Base-by-base conservation (phyloP, 1,140 invertebrate species). In the Gryon sp. region DNA sequence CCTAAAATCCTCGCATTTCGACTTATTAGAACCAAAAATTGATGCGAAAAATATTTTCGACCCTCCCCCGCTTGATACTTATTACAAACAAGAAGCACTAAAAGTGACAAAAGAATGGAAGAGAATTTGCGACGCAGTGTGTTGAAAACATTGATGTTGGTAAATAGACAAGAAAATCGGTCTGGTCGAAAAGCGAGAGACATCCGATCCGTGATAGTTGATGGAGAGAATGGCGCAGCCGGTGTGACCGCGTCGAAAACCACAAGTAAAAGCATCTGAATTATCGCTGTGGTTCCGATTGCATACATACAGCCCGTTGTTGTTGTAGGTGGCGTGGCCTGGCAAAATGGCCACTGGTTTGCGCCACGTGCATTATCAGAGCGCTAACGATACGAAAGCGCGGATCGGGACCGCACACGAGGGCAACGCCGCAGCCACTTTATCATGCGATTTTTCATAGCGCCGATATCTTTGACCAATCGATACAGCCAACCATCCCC, bases 201-300 rank as follows among this genome's bases (percentile, higher is more conserved):
- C 24, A 76, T n/a, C 45, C 24, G 55, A 68, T 62, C 48, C 48
- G 28, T n/a, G n/a, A n/a, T n/a, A 66, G 59, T 46, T 36, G 65
- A n/a, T 68, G 6, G 55, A 62, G 60, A 40, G 41, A 48, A 43
- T 15, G 6, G 45, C 6, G 43, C 78, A 79, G 34, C 82, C 80
- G 83, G 82, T 79, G 83, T 81, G 53, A 69, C 32, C 78, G 76
- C 73, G 76, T 75, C 68, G 12, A 26, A 82, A 82, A 86, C 85
- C 85, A 70, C 84, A 85, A 87, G 84, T 84, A 88, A 86, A 87
- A 87, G 75, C 62, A 62, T 79, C 79, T 86, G 82, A 86, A 87
- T 87, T 87, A 87, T 86, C 83, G 85, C 82, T 84, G 84, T 65
- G 83, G 85, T 87, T 86, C 82, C 55, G 74, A 78, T 76, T 82